phyloP scores from a whole-genome alignment of 2,888 invertebrate species.

The Adelphocoris suturalis region DNA sequence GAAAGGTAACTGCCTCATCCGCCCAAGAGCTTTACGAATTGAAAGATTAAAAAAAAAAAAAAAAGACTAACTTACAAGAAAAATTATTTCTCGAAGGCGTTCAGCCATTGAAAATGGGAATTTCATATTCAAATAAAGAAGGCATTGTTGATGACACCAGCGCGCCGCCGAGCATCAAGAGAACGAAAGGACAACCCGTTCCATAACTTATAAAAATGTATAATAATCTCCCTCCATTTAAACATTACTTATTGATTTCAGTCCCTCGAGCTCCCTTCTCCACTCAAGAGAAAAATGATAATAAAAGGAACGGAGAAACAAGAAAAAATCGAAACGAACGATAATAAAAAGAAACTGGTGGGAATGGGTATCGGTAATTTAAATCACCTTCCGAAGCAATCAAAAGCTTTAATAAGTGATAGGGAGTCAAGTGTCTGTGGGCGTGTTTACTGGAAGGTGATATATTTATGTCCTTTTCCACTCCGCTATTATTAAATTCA shows the following conservation, averaged over 20 bases:
- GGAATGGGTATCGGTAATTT: slow-evolving; percentile 68
- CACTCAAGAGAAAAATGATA: slow-evolving; percentile 40
- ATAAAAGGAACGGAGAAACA: slow-evolving; percentile 37
- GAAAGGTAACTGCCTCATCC: too few relatives aligned
- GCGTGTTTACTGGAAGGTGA: slow-evolving; percentile 70
- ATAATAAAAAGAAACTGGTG: slow-evolving; percentile 66
- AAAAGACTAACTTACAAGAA: too few relatives aligned
- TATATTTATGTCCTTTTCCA: slow-evolving; percentile 71
- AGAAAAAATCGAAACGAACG: slow-evolving; percentile 56
- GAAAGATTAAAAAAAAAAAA: too few relatives aligned
- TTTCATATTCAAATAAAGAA: too few relatives aligned
- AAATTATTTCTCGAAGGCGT: too few relatives aligned
- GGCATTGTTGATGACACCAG: neutral
- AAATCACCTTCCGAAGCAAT: slow-evolving; percentile 70
- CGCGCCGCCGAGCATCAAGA: neutral
- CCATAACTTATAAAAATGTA: slow-evolving; percentile 3
- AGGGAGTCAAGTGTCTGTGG: slow-evolving; percentile 59
- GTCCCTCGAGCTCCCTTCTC: slow-evolving; percentile 21
- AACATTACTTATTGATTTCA: slow-evolving; percentile 60
- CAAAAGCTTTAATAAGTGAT: slow-evolving; percentile 69
- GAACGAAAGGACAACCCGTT: neutral
- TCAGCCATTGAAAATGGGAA: too few relatives aligned
- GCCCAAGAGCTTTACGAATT: too few relatives aligned
- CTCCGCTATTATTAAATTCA: slow-evolving; percentile 71
- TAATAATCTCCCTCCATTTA: slow-evolving; percentile 36